Evolutionary conservation across 2,113 vertebrate species (phyloP).

Genomic region (Eolophus roseicapilla): DNA sequence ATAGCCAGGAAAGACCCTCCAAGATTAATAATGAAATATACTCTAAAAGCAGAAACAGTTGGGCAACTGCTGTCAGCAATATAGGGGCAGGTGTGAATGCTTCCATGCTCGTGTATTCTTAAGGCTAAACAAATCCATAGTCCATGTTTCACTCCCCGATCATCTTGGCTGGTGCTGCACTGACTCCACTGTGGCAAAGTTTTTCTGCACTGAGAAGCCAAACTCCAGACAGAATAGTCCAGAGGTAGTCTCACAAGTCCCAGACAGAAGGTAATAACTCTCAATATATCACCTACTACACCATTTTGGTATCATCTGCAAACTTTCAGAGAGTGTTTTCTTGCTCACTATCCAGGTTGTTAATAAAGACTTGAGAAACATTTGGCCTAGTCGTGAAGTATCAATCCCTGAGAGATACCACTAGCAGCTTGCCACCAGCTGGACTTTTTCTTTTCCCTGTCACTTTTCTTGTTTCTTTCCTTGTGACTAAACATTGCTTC

Average conservation of each 20-base stretch:
- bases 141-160: not conserved
- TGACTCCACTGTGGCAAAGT: not conserved
- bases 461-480: not conserved
- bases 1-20: not conserved
- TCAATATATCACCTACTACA: not conserved
- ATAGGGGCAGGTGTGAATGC: not conserved
- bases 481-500: not conserved
- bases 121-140: not conserved
- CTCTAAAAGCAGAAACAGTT: not conserved
- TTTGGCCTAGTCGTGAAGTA: accelerated
- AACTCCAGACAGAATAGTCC: not conserved
- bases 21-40: not conserved
- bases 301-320: not conserved
- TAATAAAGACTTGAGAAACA: not conserved
- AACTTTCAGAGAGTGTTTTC: not conserved
- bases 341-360: not conserved
- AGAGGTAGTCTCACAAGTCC: not conserved
- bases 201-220: not conserved
- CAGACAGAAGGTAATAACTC: not conserved
- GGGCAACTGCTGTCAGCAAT: not conserved
- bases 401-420: not conserved
- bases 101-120: not conserved
- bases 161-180: not conserved
- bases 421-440: not conserved
- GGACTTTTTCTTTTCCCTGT: not conserved